A percentile compares a stretch with the other conserved stretches of the same genome.
Conservation (phyloP, 2,888 invertebrate genomes). For the Tortricodes alternella region DNA sequence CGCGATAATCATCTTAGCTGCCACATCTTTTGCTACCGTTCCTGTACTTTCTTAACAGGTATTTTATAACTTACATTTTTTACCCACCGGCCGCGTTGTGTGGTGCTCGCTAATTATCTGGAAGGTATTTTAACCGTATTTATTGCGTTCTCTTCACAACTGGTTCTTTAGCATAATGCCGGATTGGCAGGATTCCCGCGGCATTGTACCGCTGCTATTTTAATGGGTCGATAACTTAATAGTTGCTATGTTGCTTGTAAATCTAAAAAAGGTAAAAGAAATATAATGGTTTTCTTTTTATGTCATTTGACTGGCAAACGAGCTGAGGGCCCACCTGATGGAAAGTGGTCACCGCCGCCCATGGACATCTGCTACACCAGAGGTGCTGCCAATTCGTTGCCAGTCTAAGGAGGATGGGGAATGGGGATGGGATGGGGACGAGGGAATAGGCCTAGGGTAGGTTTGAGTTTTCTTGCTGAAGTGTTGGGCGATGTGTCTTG, state of each 20-base stretch:
- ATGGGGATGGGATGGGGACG: too few relatives aligned
- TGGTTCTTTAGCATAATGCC: constrained; percentile 28
- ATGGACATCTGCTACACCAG: too few relatives aligned
- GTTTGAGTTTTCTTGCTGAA: too few relatives aligned
- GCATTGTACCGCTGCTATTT: constrained; percentile 12
- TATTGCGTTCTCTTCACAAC: constrained; percentile 60
- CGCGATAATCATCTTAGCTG: too few relatives aligned
- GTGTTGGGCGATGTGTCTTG: too few relatives aligned
- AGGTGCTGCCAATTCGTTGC: too few relatives aligned
- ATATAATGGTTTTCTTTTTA: background rate
- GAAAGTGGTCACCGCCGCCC: too few relatives aligned
- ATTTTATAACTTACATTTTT: background rate
- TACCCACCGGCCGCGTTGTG: constrained; percentile 40
- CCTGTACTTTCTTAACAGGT: too few relatives aligned
- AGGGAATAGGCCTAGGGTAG: too few relatives aligned
- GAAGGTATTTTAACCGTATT: constrained; percentile 65
- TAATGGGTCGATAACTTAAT: constrained; percentile 16
- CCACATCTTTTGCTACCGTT: too few relatives aligned
- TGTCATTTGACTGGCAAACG: background rate
- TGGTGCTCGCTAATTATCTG: constrained; percentile 64
- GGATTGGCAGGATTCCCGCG: constrained; percentile 46
- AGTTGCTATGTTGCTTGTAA: constrained; percentile 23
- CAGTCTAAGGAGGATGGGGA: too few relatives aligned
- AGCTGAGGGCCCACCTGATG: background rate
- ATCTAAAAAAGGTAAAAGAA: constrained; percentile 8